Conservation (phyloP, 1,140 invertebrate species). For the Parasteatoda tepidariorum region DNA sequence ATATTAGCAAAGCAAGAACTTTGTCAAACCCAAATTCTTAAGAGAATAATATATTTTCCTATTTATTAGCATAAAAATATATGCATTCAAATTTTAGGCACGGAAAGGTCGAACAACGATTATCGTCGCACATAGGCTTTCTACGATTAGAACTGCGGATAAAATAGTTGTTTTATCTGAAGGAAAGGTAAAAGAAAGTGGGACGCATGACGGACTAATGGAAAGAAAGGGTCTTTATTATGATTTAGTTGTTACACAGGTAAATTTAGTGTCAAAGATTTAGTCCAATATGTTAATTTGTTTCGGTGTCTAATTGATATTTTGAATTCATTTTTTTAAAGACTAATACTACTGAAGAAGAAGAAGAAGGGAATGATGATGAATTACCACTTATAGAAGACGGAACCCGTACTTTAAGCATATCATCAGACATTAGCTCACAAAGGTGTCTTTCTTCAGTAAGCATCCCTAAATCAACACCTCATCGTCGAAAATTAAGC, state of each 20-base stretch:
- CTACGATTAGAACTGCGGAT: slow-evolving; percentile 92
- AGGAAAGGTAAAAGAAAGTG: slow-evolving; percentile 88
- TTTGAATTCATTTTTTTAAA: background rate
- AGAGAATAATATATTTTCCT: no score
- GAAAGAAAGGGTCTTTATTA: slow-evolving; percentile 60
- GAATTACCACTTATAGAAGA: slow-evolving; percentile 3
- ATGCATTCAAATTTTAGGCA: no score
- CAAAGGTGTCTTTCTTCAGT: background rate
- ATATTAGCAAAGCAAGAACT: no score
- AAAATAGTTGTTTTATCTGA: slow-evolving; percentile 91
- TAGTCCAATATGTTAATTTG: no score
- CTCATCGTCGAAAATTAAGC: background rate
- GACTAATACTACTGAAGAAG: background rate
- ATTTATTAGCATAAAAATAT: no score
- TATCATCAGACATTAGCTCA: background rate
- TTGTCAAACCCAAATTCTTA: no score
- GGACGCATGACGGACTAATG: slow-evolving; percentile 83
- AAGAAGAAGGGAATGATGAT: background rate
- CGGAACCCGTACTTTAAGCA: background rate
- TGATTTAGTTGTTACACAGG: slow-evolving; percentile 53
- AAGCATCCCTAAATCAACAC: background rate
- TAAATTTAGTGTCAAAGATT: no score
- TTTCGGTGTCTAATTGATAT: no score
- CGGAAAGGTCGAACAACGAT: slow-evolving; percentile 85
- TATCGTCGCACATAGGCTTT: slow-evolving; percentile 89